Evolutionary conservation across 2,888 invertebrate genomes (phyloP).

Genomic region (Petrolisthes cinctipes): DNA sequence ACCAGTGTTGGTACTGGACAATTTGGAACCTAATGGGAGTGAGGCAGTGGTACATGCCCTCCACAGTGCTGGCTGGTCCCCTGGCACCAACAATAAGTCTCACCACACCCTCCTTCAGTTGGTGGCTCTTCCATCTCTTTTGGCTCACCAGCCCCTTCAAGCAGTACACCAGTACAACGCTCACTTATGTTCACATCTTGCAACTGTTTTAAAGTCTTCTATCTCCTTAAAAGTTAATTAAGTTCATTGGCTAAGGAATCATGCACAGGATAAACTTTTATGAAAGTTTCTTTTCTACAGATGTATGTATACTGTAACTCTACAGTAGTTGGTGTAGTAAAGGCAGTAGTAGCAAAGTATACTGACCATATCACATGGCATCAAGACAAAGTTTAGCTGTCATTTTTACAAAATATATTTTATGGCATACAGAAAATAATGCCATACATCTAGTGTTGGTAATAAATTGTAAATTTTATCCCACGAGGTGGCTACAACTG

Average conservation of each 20-base stretch:
- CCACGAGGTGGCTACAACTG: too few relatives aligned
- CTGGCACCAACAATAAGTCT: background rate
- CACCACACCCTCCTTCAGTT: slow-evolving; percentile 9
- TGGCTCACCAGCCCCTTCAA: background rate
- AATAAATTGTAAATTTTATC: too few relatives aligned
- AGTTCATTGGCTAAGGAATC: background rate
- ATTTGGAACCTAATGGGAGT: slow-evolving; percentile 10
- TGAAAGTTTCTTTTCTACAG: too few relatives aligned
- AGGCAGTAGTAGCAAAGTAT: background rate
- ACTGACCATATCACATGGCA: background rate
- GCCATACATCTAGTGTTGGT: too few relatives aligned
- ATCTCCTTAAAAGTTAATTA: background rate
- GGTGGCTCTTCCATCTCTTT: background rate
- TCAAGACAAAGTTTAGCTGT: background rate
- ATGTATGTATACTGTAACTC: too few relatives aligned
- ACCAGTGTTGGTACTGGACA: slow-evolving; percentile 43
- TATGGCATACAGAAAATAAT: too few relatives aligned
- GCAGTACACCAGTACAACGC: slow-evolving; percentile 3
- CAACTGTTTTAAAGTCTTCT: background rate
- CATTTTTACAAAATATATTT: background rate
- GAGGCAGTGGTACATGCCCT: slow-evolving; percentile 21
- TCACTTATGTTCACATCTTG: slow-evolving; percentile 19
- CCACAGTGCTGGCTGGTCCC: slow-evolving; percentile 27
- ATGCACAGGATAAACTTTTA: background rate
- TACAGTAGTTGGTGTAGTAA: background rate